Evolutionary conservation across 2,113 vertebrate species (phyloP).

Genomic region (Zosterops borbonicus): DNA sequence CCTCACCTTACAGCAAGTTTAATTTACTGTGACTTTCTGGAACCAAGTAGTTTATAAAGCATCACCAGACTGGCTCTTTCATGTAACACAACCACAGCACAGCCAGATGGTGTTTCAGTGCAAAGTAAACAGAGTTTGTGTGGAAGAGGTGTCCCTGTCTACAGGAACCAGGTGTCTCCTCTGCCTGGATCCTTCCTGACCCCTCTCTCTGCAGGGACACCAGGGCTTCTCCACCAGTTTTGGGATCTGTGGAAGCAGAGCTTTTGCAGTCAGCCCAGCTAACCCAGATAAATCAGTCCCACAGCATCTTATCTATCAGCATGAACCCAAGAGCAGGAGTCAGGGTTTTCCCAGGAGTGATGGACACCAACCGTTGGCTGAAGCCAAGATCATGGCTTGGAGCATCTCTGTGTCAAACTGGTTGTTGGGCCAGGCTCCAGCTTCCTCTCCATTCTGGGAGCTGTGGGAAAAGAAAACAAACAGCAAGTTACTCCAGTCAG

Average conservation of each 20-base stretch:
- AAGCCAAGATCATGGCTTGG: constrained; percentile 94
- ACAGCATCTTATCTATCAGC: not conserved
- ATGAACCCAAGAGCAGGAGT: not conserved
- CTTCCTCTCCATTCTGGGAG: constrained; percentile 87
- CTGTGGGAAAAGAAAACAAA: constrained; percentile 61
- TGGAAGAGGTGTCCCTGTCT: not conserved
- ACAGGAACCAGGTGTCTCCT: not conserved
- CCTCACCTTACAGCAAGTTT: not conserved
- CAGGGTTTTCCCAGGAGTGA: not conserved
- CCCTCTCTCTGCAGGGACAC: not conserved
- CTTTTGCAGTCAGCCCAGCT: not conserved
- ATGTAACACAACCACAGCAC: rapidly evolving
- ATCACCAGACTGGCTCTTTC: not conserved
- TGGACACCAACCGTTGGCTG: constrained; percentile 87
- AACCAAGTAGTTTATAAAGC: not conserved
- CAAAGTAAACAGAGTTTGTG: not conserved
- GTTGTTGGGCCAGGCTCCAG: constrained; percentile 96
- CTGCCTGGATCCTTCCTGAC: not conserved
- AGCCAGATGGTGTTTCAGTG: not conserved
- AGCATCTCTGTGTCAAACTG: constrained; percentile 96
- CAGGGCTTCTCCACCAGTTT: not conserved
- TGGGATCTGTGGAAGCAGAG: not conserved
- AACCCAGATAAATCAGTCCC: not conserved
- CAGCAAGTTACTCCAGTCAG: not conserved
- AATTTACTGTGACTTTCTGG: not conserved